These are phyloP conservation scores for Catocala sponsa DNA, from an alignment of 2,888 invertebrate species.

Conservation along the genomic window DNA sequence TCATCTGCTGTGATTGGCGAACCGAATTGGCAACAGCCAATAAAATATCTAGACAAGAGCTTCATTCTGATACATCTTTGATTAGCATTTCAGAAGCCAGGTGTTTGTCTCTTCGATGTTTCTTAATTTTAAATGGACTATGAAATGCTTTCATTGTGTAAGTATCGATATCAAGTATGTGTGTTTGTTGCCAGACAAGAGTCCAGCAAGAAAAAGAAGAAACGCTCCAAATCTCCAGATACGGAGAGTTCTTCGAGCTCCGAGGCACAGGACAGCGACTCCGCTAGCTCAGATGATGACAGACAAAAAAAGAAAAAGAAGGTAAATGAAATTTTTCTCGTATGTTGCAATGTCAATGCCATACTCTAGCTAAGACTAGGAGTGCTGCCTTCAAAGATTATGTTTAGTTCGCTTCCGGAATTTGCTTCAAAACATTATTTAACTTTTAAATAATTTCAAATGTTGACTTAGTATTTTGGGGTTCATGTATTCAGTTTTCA, in stretches of 20 bases:
- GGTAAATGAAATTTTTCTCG: constrained; percentile 65
- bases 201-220: constrained; percentile 86
- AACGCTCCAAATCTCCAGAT: constrained; percentile 87
- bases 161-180: constrained; percentile 15
- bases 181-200: constrained; percentile 71
- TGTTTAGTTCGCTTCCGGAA: constrained; percentile 49
- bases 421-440: constrained; percentile 19
- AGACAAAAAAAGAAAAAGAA: constrained; percentile 79
- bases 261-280: constrained; percentile 74
- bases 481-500: too few species aligned
- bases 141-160: background rate
- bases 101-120: too few species aligned
- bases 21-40: too few species aligned
- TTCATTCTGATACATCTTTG: too few species aligned
- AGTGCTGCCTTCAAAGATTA: constrained; percentile 57
- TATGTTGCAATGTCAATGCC: constrained; percentile 37
- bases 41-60: too few species aligned
- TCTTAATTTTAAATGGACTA: background rate
- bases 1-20: too few species aligned
- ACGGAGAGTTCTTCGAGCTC: constrained; percentile 83
- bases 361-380: constrained; percentile 40
- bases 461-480: too few species aligned
- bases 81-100: too few species aligned
- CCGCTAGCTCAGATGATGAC: constrained; percentile 73
- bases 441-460: too few species aligned